Base-by-base conservation (phyloP, 2,113 vertebrate species). In the Callionymus lyra region DNA sequence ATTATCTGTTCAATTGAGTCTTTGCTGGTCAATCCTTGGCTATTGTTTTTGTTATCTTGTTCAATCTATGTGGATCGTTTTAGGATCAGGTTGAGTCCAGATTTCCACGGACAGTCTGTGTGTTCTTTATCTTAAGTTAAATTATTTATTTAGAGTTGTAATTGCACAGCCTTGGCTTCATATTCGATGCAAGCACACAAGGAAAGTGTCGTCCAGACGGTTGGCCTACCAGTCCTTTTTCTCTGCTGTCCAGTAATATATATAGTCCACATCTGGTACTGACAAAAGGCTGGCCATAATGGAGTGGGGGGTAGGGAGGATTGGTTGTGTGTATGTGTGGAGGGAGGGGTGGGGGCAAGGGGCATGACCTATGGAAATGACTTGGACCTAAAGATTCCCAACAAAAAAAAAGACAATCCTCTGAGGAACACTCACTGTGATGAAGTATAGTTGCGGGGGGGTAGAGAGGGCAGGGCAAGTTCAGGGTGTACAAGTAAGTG, bases 321-420 rank as follows among this genome's bases (percentile, higher is more conserved):
- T 27, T 16, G 33, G 35, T 31, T 15, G 34, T 17, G 27, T 37
- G 44, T 33, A 31, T 35, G 58, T 44, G 42, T 44, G 47, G 14
- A 3, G 18, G 47, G 44, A 21, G 6, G 16, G 14, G 16, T 4
- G 10, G 44, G 31, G 34, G 47, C 13, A 10, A 12, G 65, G 60
- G 53, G 44, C 43, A n/a, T 74, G 76, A 80, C 81, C 79, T 84
- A 74, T 86, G 82, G 73, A 80, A 77, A 81, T 78, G 50, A 79
- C 68, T 66, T 47, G 49, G 59, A 57, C 63, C 56, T 31, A 59
- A 54, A 59, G 52, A 43, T 51, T 38, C 37, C 35, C 10, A 53
- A 56, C 38, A 63, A 48, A 48, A 65, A 48, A 48, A 44, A 15
- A 43, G 21, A 36, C 31, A 27, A 19, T 55, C 15, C 13, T n/a